phyloP scores from a whole-genome alignment of 2,888 invertebrate genomes.

The Timandra comae region DNA sequence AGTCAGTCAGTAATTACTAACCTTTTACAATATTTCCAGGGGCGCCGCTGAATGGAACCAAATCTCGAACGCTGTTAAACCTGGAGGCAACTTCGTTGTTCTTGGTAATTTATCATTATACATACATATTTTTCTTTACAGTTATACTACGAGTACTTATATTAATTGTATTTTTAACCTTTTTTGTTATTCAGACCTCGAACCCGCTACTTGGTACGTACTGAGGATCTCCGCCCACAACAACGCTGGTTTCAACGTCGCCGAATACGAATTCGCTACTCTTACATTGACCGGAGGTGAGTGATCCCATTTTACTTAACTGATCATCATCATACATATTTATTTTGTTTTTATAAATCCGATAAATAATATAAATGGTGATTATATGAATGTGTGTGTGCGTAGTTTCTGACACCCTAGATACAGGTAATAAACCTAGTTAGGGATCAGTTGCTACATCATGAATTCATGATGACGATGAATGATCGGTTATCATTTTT shows the following conservation, averaged over 20 bases:
- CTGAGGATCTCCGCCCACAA: slow-evolving; percentile 94
- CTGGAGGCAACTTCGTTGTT: slow-evolving; percentile 92
- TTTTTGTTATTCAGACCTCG: slow-evolving; percentile 78
- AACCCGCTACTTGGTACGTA: slow-evolving; percentile 96
- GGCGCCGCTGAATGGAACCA: slow-evolving; percentile 94
- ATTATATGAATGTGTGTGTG: no score
- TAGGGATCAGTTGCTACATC: no score
- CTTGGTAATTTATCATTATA: slow-evolving; percentile 59
- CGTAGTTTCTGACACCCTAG: no score
- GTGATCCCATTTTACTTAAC: slow-evolving; percentile 27
- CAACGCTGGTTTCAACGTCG: slow-evolving; percentile 96
- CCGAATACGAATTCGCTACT: slow-evolving; percentile 96
- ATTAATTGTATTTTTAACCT: background rate
- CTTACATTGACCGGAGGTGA: slow-evolving; percentile 95
- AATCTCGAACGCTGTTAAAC: slow-evolving; percentile 94
- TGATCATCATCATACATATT: no score
- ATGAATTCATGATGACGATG: no score
- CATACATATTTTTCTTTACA: background rate
- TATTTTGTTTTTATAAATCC: no score
- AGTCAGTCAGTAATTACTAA: no score
- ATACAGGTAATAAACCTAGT: no score
- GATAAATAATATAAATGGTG: no score
- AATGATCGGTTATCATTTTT: no score
- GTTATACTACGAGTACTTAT: background rate
- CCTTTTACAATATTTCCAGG: slow-evolving; percentile 75